Percentiles rank a stretch among this genome's conserved stretches.
These are phyloP conservation scores for Nymphicus hollandicus DNA, from an alignment of 2,113 vertebrate species.

Conservation along the genomic window DNA sequence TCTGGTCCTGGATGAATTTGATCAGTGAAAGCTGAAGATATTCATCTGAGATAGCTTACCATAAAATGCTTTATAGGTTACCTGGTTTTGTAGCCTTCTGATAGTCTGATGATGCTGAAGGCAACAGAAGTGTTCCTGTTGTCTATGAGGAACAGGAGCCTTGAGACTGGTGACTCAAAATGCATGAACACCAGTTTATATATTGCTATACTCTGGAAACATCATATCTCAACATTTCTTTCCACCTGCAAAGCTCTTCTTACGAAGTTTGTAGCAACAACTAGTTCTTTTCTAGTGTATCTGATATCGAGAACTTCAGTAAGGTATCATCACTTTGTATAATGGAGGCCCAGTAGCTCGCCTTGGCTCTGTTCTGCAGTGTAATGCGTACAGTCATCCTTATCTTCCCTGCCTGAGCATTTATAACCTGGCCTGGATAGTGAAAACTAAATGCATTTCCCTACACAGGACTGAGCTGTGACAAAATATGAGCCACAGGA, in stretches of 20 bases:
- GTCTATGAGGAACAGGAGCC: neutral
- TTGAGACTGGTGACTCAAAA: neutral
- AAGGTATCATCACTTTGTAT: accelerated
- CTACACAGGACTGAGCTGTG: neutral
- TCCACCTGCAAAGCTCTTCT: neutral
- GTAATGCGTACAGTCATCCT: neutral
- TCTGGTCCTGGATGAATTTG: neutral
- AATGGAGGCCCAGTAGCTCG: neutral
- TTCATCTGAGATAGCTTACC: neutral
- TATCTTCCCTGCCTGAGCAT: neutral
- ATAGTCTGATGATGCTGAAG: neutral
- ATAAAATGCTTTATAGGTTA: neutral
- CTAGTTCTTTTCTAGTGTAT: neutral
- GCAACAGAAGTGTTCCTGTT: neutral
- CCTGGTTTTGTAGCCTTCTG: neutral
- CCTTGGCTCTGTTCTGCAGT: neutral
- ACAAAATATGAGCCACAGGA: accelerated
- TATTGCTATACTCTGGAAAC: neutral
- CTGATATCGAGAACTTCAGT: neutral
- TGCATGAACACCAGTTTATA: neutral
- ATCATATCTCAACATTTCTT: neutral
- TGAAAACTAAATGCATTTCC: neutral
- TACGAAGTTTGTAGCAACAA: neutral
- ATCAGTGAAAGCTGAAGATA: neutral
- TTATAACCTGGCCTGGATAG: neutral